Evolutionary conservation across 1,140 invertebrate species (phyloP).

Genomic region (Philopotamus ludificatus): DNA sequence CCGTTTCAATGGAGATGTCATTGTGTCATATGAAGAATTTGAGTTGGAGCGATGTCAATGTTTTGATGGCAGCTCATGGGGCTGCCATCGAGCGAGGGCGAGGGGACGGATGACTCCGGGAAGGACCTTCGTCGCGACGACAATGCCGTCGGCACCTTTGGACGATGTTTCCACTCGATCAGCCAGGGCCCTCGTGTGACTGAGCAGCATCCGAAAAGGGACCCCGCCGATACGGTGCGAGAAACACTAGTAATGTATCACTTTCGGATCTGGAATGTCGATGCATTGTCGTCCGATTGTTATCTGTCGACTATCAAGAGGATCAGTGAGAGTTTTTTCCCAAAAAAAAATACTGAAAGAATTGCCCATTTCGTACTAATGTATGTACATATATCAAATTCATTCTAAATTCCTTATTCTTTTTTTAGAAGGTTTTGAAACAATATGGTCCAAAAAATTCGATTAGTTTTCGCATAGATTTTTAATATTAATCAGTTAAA

Average conservation of each 20-base stretch:
- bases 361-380: too few species aligned
- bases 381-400: too few species aligned
- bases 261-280: neutral
- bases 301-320: too few species aligned
- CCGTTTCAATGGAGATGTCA: slow-evolving; percentile 18
- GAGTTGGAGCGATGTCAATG: slow-evolving; percentile 19
- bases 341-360: too few species aligned
- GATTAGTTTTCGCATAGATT: too few species aligned
- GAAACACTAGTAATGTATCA: neutral
- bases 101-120: neutral
- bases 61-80: slow-evolving; percentile 15
- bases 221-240: neutral
- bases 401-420: too few species aligned
- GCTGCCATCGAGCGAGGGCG: neutral
- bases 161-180: slow-evolving; percentile 27
- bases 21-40: slow-evolving; percentile 15
- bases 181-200: slow-evolving; percentile 3
- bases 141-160: slow-evolving; percentile 18
- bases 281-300: neutral
- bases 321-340: too few species aligned
- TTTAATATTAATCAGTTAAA: too few species aligned
- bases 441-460: too few species aligned
- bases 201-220: neutral
- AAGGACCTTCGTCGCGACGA: neutral
- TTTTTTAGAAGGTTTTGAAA: too few species aligned